phyloP scores from a whole-genome alignment of 2,113 vertebrate genomes.

The Alexandromys fortis region DNA sequence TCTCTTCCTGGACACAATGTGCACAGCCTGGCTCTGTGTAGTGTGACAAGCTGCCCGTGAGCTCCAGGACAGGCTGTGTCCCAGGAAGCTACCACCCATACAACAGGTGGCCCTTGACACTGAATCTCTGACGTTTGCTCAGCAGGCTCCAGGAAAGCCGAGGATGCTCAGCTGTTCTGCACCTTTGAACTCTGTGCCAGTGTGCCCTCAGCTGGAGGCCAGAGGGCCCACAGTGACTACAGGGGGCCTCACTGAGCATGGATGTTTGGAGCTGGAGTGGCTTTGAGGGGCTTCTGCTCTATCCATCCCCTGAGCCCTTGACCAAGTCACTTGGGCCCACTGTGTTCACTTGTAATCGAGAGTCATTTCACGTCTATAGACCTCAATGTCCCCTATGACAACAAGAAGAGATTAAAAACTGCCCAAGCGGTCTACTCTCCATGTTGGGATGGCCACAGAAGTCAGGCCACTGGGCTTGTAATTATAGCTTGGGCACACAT shows the following conservation, averaged over 20 bases:
- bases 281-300: neutral
- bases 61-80: neutral
- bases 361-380: neutral
- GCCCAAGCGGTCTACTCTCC: neutral
- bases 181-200: slow-evolving; percentile 74
- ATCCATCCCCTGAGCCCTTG: neutral
- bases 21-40: neutral
- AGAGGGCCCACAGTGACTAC: fast-evolving
- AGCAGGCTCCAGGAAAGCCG: neutral
- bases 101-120: slow-evolving; percentile 79
- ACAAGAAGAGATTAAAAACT: neutral
- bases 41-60: neutral
- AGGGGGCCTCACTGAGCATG: neutral
- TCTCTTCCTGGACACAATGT: fast-evolving
- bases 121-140: neutral
- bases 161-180: slow-evolving; percentile 76
- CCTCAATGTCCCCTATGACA: neutral
- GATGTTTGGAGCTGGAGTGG: neutral
- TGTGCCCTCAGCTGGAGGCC: neutral
- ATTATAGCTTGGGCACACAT: neutral
- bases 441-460: neutral
- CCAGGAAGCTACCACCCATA: neutral
- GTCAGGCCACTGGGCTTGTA: neutral
- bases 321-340: neutral
- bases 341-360: neutral